These are phyloP conservation scores for Palloptera scutellata DNA, from an alignment of 2,888 invertebrate species.

Conservation along the genomic window DNA sequence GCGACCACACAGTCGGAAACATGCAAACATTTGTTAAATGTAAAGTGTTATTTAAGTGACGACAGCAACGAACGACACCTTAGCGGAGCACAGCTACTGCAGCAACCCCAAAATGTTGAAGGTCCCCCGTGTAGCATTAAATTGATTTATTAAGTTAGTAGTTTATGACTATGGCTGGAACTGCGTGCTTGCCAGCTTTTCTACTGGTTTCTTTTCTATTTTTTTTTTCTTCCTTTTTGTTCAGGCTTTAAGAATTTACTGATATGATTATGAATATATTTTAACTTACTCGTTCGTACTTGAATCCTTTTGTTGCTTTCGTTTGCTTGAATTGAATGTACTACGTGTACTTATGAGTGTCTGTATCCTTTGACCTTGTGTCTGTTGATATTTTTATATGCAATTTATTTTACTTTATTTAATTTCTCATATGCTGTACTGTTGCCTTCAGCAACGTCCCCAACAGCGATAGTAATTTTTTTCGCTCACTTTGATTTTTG, in stretches of 20 bases:
- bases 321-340: too few species aligned
- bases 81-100: too few species aligned
- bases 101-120: too few species aligned
- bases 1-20: not conserved
- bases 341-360: not conserved
- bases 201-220: not conserved
- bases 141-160: slow-evolving; percentile 51
- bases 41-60: slow-evolving; percentile 6
- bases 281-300: not conserved
- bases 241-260: not conserved
- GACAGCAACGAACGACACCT: not conserved
- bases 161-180: not conserved
- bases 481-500: too few species aligned
- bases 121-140: slow-evolving; percentile 47
- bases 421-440: not conserved
- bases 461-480: too few species aligned
- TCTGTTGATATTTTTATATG: slow-evolving; percentile 4
- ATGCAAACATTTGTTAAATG: slow-evolving; percentile 12
- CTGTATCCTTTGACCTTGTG: slow-evolving; percentile 2
- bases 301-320: too few species aligned
- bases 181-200: not conserved
- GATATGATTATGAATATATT: not conserved
- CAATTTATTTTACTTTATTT: slow-evolving; percentile 2
- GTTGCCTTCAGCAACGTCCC: too few species aligned
- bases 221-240: not conserved